These are phyloP conservation scores for Aethina tumida DNA, from an alignment of 1,140 invertebrate genomes.

Conservation along the genomic window DNA sequence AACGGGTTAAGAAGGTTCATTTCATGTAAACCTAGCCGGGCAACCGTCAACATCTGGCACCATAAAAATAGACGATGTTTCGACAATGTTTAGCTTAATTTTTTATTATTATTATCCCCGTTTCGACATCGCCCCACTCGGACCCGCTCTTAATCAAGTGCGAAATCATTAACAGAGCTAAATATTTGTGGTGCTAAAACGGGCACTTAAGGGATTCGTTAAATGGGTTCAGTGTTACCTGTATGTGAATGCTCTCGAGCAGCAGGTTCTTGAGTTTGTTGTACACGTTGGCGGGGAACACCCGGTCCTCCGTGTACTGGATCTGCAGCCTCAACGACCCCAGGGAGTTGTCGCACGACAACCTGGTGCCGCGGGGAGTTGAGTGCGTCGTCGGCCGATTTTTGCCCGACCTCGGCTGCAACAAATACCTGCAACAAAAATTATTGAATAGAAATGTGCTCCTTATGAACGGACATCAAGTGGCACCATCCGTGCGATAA, in stretches of 20 bases:
- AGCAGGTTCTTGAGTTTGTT: conserved; percentile 64
- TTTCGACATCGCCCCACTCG: too few relatives aligned
- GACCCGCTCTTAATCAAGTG: too few relatives aligned
- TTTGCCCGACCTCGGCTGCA: conserved; percentile 60
- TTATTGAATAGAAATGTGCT: too few relatives aligned
- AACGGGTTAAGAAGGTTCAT: too few relatives aligned
- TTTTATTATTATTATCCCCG: too few relatives aligned
- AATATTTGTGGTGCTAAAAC: background rate
- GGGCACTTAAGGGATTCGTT: background rate
- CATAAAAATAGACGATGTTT: too few relatives aligned
- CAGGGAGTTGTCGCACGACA: conserved; percentile 52
- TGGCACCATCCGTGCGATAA: too few relatives aligned
- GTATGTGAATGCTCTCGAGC: conserved; percentile 58
- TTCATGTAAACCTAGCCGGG: too few relatives aligned
- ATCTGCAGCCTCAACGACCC: conserved; percentile 76
- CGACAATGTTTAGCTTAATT: too few relatives aligned
- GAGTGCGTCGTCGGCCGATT: conserved; percentile 51
- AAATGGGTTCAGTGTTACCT: conserved; percentile 32
- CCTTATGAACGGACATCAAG: too few relatives aligned
- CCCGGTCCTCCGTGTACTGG: conserved; percentile 80
- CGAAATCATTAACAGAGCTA: too few relatives aligned
- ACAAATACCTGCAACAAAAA: conserved; percentile 59
- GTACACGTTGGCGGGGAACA: conserved; percentile 73
- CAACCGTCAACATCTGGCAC: too few relatives aligned
- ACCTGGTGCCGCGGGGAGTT: conserved; percentile 55